Conservation (phyloP, 2,113 vertebrate species). For the Regulus satrapa region DNA sequence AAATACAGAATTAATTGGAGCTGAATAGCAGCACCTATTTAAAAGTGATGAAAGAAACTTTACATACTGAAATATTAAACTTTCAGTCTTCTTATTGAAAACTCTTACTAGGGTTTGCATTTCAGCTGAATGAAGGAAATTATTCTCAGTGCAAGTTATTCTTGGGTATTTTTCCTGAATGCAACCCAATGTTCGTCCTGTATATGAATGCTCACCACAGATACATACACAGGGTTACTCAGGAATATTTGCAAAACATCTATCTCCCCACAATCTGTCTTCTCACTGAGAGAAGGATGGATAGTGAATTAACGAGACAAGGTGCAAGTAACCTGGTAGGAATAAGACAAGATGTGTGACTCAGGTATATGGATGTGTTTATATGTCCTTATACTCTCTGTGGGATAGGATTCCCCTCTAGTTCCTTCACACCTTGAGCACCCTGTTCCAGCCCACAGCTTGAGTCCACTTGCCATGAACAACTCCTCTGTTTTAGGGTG, state of each 20-base stretch:
- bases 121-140: neutral
- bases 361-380: neutral
- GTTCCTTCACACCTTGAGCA: neutral
- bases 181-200: neutral
- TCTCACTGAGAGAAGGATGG: neutral
- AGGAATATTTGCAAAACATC: neutral
- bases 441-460: neutral
- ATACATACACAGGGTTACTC: neutral
- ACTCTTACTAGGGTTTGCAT: neutral
- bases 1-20: constrained; percentile 12
- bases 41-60: neutral
- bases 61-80: neutral
- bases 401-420: neutral
- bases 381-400: neutral
- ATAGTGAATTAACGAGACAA: neutral
- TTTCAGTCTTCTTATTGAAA: neutral
- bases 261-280: neutral
- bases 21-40: neutral
- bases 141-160: neutral
- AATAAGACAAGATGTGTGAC: neutral
- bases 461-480: neutral
- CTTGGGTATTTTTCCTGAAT: accelerated
- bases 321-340: neutral
- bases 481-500: neutral
- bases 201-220: neutral